A percentile compares a stretch with the other conserved stretches of the same genome.
These are phyloP conservation scores for Grantiella picta DNA, from an alignment of 2,113 vertebrate genomes.

Conservation along the genomic window DNA sequence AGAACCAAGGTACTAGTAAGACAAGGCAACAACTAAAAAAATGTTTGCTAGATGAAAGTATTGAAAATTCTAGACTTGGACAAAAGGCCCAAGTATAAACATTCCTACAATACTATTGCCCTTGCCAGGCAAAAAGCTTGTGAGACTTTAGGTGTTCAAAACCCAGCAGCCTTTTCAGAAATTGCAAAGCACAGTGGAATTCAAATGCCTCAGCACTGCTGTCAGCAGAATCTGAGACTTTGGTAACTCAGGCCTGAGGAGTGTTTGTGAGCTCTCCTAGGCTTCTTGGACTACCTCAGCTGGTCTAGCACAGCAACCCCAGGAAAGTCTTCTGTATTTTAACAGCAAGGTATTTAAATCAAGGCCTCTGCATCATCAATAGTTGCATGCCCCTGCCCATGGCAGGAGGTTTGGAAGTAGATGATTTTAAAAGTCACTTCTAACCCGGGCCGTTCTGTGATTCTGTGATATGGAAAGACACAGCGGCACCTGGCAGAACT, in stretches of 20 bases:
- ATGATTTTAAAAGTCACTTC: not conserved
- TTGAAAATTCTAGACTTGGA: not conserved
- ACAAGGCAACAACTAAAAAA: not conserved
- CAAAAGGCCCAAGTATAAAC: not conserved
- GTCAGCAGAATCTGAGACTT: not conserved
- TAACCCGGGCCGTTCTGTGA: not conserved
- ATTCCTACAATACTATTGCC: not conserved
- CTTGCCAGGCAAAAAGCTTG: not conserved
- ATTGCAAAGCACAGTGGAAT: not conserved
- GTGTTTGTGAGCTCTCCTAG: not conserved
- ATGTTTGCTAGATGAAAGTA: accelerated
- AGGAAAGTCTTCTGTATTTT: not conserved
- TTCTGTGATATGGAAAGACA: not conserved
- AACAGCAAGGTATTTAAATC: not conserved
- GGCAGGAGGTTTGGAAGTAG: not conserved
- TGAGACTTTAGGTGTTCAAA: not conserved
- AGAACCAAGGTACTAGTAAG: not conserved
- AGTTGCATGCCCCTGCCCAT: not conserved
- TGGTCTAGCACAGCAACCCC: not conserved
- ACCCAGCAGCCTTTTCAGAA: not conserved
- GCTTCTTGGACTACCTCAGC: not conserved
- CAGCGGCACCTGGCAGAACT: not conserved
- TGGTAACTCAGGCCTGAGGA: not conserved
- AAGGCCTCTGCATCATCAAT: not conserved
- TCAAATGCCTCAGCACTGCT: not conserved